Evolutionary conservation across 2,888 invertebrate species (phyloP).

Genomic region (Axea sp.): DNA sequence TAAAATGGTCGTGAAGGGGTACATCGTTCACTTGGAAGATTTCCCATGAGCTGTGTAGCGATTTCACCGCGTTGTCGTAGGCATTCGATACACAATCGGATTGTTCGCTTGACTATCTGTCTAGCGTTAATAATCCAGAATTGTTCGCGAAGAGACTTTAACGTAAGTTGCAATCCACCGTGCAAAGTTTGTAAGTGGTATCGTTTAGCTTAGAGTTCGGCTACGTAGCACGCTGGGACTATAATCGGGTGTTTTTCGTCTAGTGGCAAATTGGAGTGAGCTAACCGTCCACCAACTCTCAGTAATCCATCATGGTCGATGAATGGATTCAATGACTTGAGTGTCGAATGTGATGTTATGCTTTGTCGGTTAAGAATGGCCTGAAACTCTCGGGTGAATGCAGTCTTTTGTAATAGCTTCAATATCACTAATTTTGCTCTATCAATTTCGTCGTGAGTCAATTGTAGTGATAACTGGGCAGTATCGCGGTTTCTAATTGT

Average conservation of each 20-base stretch:
- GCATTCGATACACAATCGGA: background rate
- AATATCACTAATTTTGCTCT: no score
- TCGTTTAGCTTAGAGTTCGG: no score
- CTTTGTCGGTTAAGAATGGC: no score
- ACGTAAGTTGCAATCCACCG: background rate
- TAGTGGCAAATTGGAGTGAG: background rate
- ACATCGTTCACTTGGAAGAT: slow-evolving; percentile 1
- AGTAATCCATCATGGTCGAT: background rate
- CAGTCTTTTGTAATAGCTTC: no score
- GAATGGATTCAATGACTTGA: background rate
- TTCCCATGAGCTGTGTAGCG: background rate
- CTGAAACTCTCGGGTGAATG: no score
- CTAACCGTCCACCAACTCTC: slow-evolving; percentile 1
- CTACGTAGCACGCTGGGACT: no score
- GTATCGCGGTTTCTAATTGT: no score
- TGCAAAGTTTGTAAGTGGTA: background rate
- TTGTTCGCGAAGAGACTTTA: background rate
- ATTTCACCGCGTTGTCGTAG: background rate
- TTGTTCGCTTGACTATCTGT: background rate
- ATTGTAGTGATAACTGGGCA: no score
- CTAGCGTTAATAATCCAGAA: background rate
- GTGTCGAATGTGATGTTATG: no score
- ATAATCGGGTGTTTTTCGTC: no score
- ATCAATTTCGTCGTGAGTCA: no score
- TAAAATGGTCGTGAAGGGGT: slow-evolving; percentile 1